These are phyloP conservation scores for cattle (Bos taurus) DNA, from an alignment of 2,113 vertebrate genomes.

Conservation along the genomic window DNA sequence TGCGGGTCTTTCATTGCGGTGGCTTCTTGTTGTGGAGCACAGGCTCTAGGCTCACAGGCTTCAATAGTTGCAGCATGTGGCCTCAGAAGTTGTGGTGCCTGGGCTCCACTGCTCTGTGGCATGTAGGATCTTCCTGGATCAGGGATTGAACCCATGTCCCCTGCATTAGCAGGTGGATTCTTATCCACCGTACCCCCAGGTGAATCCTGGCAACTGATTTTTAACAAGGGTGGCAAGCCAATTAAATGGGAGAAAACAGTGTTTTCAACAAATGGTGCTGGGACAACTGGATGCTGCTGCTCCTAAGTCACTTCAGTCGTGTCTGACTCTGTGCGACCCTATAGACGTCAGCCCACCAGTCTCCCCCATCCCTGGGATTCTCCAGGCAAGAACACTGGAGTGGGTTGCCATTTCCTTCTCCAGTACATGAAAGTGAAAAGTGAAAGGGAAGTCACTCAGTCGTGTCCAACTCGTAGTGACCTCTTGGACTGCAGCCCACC, in stretches of 20 bases:
- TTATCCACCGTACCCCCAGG: not conserved
- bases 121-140: not conserved
- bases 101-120: not conserved
- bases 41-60: not conserved
- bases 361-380: too few relatives aligned
- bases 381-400: too few relatives aligned
- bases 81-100: not conserved
- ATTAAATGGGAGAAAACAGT: not conserved
- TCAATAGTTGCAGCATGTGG: not conserved
- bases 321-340: fast-evolving
- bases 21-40: not conserved
- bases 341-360: too few relatives aligned
- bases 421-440: too few relatives aligned
- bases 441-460: too few relatives aligned
- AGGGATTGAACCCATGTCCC: not conserved
- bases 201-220: not conserved
- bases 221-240: not conserved
- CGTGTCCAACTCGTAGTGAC: too few relatives aligned
- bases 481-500: too few relatives aligned
- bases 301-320: too few relatives aligned
- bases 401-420: too few relatives aligned
- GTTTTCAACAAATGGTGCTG: not conserved
- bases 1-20: fast-evolving
- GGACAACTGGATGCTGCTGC: not conserved
- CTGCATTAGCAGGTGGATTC: not conserved